Conservation (phyloP, 2,888 invertebrate species). For the Leptopterna dolabrata region DNA sequence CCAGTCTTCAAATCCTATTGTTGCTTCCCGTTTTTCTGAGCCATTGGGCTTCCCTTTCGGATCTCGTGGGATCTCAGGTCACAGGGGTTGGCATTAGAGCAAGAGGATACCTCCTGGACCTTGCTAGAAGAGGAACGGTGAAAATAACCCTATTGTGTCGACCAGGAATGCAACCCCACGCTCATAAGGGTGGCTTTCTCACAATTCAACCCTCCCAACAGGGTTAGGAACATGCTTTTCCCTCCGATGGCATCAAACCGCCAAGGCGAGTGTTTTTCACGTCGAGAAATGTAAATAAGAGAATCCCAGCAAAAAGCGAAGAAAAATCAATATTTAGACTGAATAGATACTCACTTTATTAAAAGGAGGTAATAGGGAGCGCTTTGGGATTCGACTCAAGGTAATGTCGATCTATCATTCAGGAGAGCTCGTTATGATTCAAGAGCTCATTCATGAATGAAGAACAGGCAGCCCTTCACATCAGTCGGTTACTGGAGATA, state of each 20-base stretch:
- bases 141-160: not conserved
- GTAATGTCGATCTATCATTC: constrained; percentile 11
- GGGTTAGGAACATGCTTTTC: not conserved
- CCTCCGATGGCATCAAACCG: not conserved
- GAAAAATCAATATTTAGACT: not conserved
- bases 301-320: not conserved
- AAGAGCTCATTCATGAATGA: constrained; percentile 11
- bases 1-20: not conserved
- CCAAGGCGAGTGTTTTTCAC: not conserved
- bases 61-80: not conserved
- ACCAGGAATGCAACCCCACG: not conserved
- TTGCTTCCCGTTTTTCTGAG: not conserved
- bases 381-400: not conserved
- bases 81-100: not conserved
- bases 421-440: constrained; percentile 7
- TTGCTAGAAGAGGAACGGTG: not conserved
- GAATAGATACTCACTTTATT: not conserved
- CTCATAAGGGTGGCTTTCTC: not conserved
- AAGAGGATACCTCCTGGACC: not conserved
- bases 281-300: not conserved
- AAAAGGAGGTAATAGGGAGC: not conserved
- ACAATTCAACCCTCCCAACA: not conserved
- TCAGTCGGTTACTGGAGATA: not conserved
- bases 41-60: not conserved
- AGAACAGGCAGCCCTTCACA: not conserved